Evolutionary conservation across 2,797 vertebrate species (phyloP).

Genomic region (Diglossa cyanea): DNA sequence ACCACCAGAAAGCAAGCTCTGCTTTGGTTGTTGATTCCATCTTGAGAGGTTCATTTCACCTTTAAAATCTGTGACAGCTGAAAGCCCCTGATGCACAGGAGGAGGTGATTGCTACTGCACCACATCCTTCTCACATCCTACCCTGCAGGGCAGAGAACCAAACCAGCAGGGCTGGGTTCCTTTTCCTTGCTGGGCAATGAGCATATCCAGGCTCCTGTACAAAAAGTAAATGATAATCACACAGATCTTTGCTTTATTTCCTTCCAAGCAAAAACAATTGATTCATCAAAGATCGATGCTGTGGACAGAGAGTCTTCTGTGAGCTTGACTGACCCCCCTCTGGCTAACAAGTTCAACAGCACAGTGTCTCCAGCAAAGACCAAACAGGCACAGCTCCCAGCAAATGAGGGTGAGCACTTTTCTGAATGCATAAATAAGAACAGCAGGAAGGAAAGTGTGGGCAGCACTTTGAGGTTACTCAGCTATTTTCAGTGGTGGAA

Average conservation of each 20-base stretch:
- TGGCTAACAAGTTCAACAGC: neutral
- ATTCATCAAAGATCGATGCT: neutral
- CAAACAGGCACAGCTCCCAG: neutral
- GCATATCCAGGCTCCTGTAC: neutral
- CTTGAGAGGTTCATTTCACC: neutral
- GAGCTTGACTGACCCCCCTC: neutral
- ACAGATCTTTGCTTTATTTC: neutral
- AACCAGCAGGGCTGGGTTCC: neutral
- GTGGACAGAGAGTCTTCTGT: neutral
- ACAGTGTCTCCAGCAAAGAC: neutral
- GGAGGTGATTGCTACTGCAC: neutral
- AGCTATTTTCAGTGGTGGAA: neutral
- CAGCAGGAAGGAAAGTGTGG: neutral
- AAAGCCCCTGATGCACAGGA: neutral
- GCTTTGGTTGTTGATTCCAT: neutral
- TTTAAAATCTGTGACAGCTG: neutral
- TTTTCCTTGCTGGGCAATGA: neutral
- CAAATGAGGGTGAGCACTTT: slow-evolving; percentile 19
- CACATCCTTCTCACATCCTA: fast-evolving
- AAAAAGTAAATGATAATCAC: neutral
- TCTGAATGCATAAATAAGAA: neutral
- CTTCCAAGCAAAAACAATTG: slow-evolving; percentile 38
- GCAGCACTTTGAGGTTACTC: neutral
- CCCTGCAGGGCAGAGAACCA: neutral
- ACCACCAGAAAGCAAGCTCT: neutral